Evolutionary conservation across 1,140 invertebrate species (phyloP).

Genomic region (Capitella teleta): DNA sequence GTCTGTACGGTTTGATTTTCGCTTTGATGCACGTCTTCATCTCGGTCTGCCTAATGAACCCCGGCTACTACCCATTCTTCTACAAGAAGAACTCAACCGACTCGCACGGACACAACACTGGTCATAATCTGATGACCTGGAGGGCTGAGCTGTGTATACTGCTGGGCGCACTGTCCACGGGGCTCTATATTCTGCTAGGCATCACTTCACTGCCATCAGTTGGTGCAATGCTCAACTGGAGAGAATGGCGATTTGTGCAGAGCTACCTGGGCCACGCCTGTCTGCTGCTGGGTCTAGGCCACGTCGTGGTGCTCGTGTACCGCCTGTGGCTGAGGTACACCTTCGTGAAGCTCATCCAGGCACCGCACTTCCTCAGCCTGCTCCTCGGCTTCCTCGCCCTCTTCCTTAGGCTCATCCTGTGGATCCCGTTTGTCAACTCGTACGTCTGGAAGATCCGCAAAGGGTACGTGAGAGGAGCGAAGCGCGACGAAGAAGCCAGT

Average conservation of each 20-base stretch:
- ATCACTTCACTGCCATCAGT: constrained; percentile 30
- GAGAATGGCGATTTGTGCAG: constrained; percentile 32
- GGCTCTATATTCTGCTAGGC: constrained; percentile 24
- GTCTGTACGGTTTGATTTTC: constrained; percentile 25
- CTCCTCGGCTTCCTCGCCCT: constrained; percentile 22
- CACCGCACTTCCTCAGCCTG: constrained; percentile 24
- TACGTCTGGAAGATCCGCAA: neutral
- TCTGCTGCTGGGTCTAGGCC: constrained; percentile 20
- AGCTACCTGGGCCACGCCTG: constrained; percentile 25
- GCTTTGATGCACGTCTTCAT: constrained; percentile 24
- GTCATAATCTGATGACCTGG: too few relatives aligned
- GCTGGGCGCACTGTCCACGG: constrained; percentile 22
- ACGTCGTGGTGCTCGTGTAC: constrained; percentile 25
- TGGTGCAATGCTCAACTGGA: constrained; percentile 25
- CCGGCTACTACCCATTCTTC: constrained; percentile 29
- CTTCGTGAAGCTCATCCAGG: constrained; percentile 15
- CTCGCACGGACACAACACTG: too few relatives aligned
- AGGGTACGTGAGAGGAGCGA: neutral
- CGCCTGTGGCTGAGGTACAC: constrained; percentile 19
- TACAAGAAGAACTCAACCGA: too few relatives aligned
- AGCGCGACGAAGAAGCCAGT: too few relatives aligned
- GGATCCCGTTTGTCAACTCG: neutral
- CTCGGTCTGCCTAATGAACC: constrained; percentile 27
- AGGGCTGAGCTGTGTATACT: constrained; percentile 23
- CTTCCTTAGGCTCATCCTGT: constrained; percentile 10